phyloP scores from a whole-genome alignment of 2,797 vertebrate genomes.

The Tarsius wallacei region DNA sequence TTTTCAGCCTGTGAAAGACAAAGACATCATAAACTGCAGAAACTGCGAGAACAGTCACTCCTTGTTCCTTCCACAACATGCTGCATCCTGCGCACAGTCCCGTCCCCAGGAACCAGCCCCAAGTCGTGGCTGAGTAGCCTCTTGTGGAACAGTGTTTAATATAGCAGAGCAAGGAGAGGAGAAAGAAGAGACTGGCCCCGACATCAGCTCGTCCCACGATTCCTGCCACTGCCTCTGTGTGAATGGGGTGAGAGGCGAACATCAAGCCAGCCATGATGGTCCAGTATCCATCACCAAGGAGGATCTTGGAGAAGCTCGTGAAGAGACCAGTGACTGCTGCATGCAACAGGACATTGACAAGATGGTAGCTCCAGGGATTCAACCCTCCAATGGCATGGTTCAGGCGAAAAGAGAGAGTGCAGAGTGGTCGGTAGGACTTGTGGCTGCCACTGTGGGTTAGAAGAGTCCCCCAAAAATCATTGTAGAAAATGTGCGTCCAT shows the following conservation, averaged over 20 bases:
- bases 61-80: conserved; percentile 99
- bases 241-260: conserved; percentile 97
- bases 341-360: conserved; percentile 96
- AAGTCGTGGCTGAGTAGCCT: conserved; percentile 89
- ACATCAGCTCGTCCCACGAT: conserved; percentile 98
- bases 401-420: conserved; percentile 98
- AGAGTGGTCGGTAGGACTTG: conserved; percentile 98
- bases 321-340: conserved; percentile 96
- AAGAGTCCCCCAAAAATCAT: conserved; percentile 99
- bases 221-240: conserved; percentile 98
- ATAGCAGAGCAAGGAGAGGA: conserved; percentile 97
- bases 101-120: conserved; percentile 95
- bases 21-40: conserved; percentile 97
- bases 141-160: conserved; percentile 95
- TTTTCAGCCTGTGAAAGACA: conserved; percentile 95
- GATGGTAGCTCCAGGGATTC: conserved; percentile 98
- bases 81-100: conserved; percentile 96
- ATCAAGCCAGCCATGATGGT: conserved; percentile 96
- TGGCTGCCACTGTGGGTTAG: conserved; percentile 99
- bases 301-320: conserved; percentile 95
- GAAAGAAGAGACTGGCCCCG: conserved; percentile 97
- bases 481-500: conserved; percentile 98
- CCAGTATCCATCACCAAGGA: conserved; percentile 96
- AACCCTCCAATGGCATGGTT: conserved; percentile 96
- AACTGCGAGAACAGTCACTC: conserved; percentile 97